Conservation (phyloP, 2,888 invertebrate genomes). For the Pherbina coryleti region DNA sequence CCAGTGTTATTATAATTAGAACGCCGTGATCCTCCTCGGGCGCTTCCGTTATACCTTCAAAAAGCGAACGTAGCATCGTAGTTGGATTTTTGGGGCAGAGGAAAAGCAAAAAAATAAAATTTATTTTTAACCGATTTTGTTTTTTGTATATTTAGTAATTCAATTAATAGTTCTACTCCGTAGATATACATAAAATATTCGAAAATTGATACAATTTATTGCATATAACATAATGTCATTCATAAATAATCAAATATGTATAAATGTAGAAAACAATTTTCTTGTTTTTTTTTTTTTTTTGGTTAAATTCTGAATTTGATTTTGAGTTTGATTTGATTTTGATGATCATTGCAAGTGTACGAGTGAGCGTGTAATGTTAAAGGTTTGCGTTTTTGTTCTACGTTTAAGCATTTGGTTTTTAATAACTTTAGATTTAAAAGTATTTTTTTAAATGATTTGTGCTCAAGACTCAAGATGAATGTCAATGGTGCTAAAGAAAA, state of each 20-base stretch:
- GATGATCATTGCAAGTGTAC: background rate
- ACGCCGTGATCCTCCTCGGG: constrained; percentile 71
- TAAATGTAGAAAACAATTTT: background rate
- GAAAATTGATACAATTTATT: constrained; percentile 7
- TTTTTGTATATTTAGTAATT: background rate
- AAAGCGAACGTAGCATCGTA: background rate
- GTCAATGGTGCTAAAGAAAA: background rate
- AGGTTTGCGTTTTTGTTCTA: background rate
- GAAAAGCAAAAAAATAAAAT: background rate
- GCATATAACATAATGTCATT: background rate
- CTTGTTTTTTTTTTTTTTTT: background rate
- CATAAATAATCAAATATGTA: background rate
- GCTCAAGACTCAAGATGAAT: background rate
- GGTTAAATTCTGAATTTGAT: background rate
- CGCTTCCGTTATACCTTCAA: constrained; percentile 69
- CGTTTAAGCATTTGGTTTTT: background rate
- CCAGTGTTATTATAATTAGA: constrained; percentile 70
- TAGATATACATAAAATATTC: background rate
- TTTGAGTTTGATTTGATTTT: background rate
- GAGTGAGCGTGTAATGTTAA: background rate
- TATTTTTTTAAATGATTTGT: background rate
- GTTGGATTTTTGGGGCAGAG: background rate
- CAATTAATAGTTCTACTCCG: background rate
- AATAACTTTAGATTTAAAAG: background rate
- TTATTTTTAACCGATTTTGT: background rate